Base-by-base conservation (phyloP, 2,888 invertebrate genomes). In the Junonia oenone region DNA sequence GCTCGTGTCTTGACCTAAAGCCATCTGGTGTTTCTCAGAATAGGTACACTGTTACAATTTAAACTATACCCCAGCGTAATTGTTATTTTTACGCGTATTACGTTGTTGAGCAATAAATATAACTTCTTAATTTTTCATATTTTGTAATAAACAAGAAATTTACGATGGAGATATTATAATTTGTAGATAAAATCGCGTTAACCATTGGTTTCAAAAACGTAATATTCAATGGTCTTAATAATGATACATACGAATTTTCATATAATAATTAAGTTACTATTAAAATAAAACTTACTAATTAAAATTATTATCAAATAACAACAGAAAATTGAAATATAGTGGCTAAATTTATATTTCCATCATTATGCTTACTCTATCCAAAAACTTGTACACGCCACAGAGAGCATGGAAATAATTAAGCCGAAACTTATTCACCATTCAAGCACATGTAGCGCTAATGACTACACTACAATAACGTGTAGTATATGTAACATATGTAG, bases 1-100 rank as follows among this genome's bases (percentile, higher is more conserved):
- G 37, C 37, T 56, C 27, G 52, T 37, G 31, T 56, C 56, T 56
- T 51, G 56, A 56, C 56, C 52, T 56, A 45, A 48, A 49, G 35
- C 22, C 50, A 50, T 46, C 50, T 51, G 51, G 48, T 31, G 46
- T 22, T 51, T 51, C 38, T 53, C 56, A 52, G 53, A 56, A 45
- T 45, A 51, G 35, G 11, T 45, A 22, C 47, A 51, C 40, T 26
- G 14, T 35, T 47, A 22, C 43, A 43, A 6, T 45, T 45, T 35
- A 45, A 51, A 45, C 15, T 45, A 51, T 22, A 45, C 27, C n/a
- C 8, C 13, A 43, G 6, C 13, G 26, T 26, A 22, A 26, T 43
- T 43, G 43, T 43, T 22, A 26, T 43, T 26, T 43, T 43, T 43
- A 19, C 17, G 11, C 38, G 4, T 19, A 11, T 40, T 43, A 26